Base-by-base conservation (phyloP, 2,113 vertebrate genomes). In the Platichthys flesus region DNA sequence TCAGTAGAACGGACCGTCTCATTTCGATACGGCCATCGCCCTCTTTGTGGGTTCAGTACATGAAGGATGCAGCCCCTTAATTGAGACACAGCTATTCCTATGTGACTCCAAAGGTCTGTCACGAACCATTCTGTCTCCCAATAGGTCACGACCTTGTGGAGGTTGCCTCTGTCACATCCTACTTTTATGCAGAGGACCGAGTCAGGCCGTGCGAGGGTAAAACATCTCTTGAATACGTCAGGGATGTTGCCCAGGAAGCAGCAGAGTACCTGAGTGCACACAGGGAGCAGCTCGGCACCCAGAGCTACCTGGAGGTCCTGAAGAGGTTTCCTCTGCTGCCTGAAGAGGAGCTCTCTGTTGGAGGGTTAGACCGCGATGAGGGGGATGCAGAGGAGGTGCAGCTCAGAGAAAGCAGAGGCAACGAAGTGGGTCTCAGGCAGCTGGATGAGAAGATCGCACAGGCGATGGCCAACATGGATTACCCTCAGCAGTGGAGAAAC, bases 111-210 rank as follows among this genome's bases (percentile, higher is more conserved):
- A 9, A 14, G 23, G 37, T 64, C 4, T 21, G 1, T 12, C 2
- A 26, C 52, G 1, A 24, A 21, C 24, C 65, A 12, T 49, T 80
- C n/a, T 72, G 0, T 67, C 67, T 55, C 42, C 42, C 90, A 8
- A 8, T 58, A 97, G 96, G 95, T 42, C 95, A 96, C 3, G 85
- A 94, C 85, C 79, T 89, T 35, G 92, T 86, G 54, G 96, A 97
- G 91, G 90, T 64, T 0, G 95, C 95, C 82, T 91, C 70, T 0
- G 86, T 97, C 31, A 93, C 94, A 14, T 80, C 93, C 52, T 95
- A 94, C 87, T 87, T 90, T 84, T 94, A 88, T 65, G 67, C 68
- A 0, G 92, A 91, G 57, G 93, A 88, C 31, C 88, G 88, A 10
- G 86, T 93, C 47, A 73, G 85, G 5, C 91, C 93, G 24, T 93